phyloP scores from a whole-genome alignment of 2,113 vertebrate genomes.

The Ondatra zibethicus region DNA sequence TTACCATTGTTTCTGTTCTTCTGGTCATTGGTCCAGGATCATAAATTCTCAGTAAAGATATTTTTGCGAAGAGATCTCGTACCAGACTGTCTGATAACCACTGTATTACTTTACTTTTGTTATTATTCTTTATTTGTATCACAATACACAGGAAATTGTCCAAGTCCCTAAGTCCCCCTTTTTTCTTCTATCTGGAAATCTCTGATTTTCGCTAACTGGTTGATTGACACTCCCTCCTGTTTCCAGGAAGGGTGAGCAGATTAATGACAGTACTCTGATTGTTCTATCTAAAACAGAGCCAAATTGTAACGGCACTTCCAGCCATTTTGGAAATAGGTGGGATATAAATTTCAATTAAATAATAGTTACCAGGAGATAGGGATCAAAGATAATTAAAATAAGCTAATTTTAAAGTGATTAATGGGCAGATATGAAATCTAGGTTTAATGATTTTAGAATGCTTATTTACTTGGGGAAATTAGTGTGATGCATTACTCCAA shows the following conservation, averaged over 20 bases:
- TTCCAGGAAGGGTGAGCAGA: neutral
- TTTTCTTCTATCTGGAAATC: slow-evolving; percentile 29
- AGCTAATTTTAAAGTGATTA: slow-evolving; percentile 29
- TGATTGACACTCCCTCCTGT: neutral
- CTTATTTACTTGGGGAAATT: neutral
- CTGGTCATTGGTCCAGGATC: neutral
- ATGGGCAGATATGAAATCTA: neutral
- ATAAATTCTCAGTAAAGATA: neutral
- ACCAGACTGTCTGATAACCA: neutral
- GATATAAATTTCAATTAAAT: slow-evolving; percentile 43
- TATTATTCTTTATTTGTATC: neutral
- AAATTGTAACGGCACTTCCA: slow-evolving; percentile 57
- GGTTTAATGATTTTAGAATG: neutral
- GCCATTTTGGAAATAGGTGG: slow-evolving; percentile 16
- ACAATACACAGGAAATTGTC: neutral
- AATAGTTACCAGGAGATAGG: neutral
- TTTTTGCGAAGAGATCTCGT: neutral
- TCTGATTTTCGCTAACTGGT: slow-evolving; percentile 22
- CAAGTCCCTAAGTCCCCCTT: neutral
- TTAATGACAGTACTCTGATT: neutral
- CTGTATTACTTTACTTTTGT: neutral
- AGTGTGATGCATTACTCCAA: neutral
- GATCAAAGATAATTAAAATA: slow-evolving; percentile 43
- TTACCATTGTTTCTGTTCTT: neutral
- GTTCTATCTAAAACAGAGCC: neutral